A percentile compares a stretch with the other conserved stretches of the same genome.
Evolutionary conservation across 2,888 invertebrate genomes (phyloP).

Genomic region (Volucella zonaria): DNA sequence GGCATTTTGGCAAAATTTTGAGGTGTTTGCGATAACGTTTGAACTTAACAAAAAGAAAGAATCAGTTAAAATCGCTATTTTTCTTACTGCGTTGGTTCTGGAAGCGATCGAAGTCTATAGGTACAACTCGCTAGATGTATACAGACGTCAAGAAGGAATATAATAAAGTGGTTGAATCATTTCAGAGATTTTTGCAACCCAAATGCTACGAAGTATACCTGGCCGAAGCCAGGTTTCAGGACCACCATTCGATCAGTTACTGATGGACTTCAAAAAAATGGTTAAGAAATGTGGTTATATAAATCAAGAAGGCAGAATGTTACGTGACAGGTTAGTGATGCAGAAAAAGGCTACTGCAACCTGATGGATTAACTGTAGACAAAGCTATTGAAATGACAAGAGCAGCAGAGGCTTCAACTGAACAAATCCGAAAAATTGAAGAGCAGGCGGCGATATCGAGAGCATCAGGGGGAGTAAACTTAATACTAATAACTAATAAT

Average conservation of each 20-base stretch:
- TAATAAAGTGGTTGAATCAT: conserved; percentile 69
- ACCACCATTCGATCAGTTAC: conserved; percentile 23
- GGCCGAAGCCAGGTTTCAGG: conserved; percentile 50
- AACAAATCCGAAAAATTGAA: neutral
- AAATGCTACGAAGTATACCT: conserved; percentile 21
- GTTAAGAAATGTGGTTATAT: conserved; percentile 71
- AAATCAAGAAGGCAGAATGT: conserved; percentile 62
- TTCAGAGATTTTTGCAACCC: conserved; percentile 69
- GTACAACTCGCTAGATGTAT: conserved; percentile 72
- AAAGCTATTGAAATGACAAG: conserved; percentile 42
- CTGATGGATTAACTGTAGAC: conserved; percentile 20
- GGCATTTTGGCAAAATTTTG: conserved; percentile 67
- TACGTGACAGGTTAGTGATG: conserved; percentile 43
- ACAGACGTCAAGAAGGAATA: conserved; percentile 45
- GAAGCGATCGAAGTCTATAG: conserved; percentile 76
- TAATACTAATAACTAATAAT: no score
- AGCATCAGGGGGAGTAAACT: no score
- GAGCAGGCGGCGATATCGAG: no score
- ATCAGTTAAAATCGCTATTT: conserved; percentile 74
- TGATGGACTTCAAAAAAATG: neutral
- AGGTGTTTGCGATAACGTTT: conserved; percentile 74
- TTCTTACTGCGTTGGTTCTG: conserved; percentile 75
- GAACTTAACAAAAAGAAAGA: conserved; percentile 72
- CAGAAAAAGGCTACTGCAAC: conserved; percentile 34
- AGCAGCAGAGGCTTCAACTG: conserved; percentile 28